Percentiles rank a stretch among this genome's conserved stretches.
These are phyloP conservation scores for Danio choprae DNA, from an alignment of 2,797 vertebrate genomes.

Conservation along the genomic window DNA sequence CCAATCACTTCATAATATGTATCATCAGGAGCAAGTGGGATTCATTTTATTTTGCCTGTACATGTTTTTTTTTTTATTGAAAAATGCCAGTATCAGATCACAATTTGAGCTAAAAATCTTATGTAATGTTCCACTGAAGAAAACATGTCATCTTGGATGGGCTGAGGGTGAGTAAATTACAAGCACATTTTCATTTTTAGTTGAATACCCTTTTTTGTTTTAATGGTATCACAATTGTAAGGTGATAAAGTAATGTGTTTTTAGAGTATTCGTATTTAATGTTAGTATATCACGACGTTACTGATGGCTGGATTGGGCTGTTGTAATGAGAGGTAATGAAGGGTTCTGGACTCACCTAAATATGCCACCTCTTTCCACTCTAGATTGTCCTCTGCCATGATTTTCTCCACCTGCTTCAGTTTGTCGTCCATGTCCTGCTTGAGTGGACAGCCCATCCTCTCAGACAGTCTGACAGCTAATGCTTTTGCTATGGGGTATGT, in stretches of 20 bases:
- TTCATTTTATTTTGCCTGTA: no score
- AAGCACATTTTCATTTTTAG: no score
- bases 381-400: conserved; percentile 75
- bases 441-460: conserved; percentile 72
- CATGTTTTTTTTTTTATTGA: no score
- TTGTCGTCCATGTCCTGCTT: conserved; percentile 72
- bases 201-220: not conserved
- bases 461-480: conserved; percentile 71
- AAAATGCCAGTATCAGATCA: no score
- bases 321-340: not conserved
- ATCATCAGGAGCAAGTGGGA: no score
- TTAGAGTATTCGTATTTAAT: not conserved
- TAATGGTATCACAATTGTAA: not conserved
- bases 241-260: not conserved
- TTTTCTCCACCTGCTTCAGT: conserved; percentile 66
- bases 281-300: not conserved
- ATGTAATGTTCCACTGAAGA: no score
- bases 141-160: no score
- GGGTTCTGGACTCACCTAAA: conserved; percentile 78
- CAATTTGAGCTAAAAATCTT: no score
- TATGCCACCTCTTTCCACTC: conserved; percentile 91
- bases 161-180: no score
- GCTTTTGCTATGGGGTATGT: conserved; percentile 71
- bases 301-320: not conserved
- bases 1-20: no score